Evolutionary conservation across 2,113 vertebrate genomes (phyloP).

Genomic region (Physeter macrocephalus): DNA sequence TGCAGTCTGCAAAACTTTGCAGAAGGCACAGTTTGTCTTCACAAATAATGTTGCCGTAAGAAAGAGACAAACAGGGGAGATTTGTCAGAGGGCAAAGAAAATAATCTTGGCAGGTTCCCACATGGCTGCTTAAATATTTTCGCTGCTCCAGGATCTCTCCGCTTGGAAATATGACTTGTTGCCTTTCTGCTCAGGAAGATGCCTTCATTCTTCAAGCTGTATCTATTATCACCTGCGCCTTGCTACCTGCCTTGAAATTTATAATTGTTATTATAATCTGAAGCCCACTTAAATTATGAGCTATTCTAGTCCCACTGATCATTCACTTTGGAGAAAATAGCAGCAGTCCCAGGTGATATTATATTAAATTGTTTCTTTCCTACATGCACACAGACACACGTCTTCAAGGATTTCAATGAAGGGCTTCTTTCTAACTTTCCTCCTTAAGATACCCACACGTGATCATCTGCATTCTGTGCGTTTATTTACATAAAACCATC

Average conservation of each 20-base stretch:
- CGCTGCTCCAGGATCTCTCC: neutral
- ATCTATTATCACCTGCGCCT: neutral
- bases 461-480: neutral
- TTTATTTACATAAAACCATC: neutral
- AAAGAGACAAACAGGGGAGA: constrained; percentile 13
- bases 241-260: neutral
- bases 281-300: neutral
- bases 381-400: neutral
- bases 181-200: neutral
- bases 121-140: constrained; percentile 31
- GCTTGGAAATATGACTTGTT: constrained; percentile 43
- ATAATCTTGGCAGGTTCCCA: constrained; percentile 32
- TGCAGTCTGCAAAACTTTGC: constrained; percentile 30
- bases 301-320: neutral
- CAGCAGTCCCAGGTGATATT: neutral
- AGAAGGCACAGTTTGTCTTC: constrained; percentile 40
- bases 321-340: constrained; percentile 24
- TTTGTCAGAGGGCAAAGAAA: constrained; percentile 19
- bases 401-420: constrained; percentile 24
- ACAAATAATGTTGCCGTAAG: constrained; percentile 16
- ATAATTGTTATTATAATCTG: neutral
- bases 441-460: neutral
- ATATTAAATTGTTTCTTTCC: neutral
- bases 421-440: neutral
- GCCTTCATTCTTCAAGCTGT: neutral